A percentile compares a stretch with the other conserved stretches of the same genome.
These are phyloP conservation scores for Bimastos eiseni DNA, from an alignment of 2,888 invertebrate species.

Conservation along the genomic window DNA sequence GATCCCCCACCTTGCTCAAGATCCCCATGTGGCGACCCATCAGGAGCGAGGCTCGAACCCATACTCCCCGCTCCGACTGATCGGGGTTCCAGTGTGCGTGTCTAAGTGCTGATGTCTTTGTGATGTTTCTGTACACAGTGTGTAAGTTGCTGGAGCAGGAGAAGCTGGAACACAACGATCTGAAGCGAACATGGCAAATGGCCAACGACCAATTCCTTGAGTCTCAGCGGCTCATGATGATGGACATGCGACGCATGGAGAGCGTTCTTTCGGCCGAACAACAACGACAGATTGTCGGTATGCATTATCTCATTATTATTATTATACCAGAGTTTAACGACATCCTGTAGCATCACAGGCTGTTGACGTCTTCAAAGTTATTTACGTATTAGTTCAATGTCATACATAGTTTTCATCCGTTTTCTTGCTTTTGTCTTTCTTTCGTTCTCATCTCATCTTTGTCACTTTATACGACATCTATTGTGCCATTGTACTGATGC, in stretches of 20 bases:
- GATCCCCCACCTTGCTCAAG: too few species aligned
- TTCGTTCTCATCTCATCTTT: neutral
- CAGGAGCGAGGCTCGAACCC: too few species aligned
- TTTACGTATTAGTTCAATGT: too few species aligned
- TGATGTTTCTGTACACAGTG: constrained; percentile 47
- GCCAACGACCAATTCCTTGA: constrained; percentile 66
- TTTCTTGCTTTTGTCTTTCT: too few species aligned
- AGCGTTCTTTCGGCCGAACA: constrained; percentile 63
- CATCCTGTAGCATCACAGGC: too few species aligned
- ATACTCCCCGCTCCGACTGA: too few species aligned
- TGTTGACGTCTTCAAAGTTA: too few species aligned
- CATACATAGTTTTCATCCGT: too few species aligned
- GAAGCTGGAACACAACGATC: constrained; percentile 61
- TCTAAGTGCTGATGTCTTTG: too few species aligned
- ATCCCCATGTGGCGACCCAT: too few species aligned
- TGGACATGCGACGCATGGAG: constrained; percentile 63
- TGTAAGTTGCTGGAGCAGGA: constrained; percentile 63
- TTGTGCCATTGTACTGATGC: neutral
- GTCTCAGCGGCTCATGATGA: constrained; percentile 63
- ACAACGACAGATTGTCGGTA: constrained; percentile 61
- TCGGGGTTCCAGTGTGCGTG: too few species aligned
- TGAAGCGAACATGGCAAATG: constrained; percentile 65
- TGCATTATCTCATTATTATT: neutral
- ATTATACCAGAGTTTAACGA: too few species aligned
- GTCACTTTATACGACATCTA: neutral